Percentiles rank a stretch among this genome's conserved stretches.
Evolutionary conservation across 2,797 vertebrate genomes (phyloP).

Genomic region (Crenuchus spilurus): DNA sequence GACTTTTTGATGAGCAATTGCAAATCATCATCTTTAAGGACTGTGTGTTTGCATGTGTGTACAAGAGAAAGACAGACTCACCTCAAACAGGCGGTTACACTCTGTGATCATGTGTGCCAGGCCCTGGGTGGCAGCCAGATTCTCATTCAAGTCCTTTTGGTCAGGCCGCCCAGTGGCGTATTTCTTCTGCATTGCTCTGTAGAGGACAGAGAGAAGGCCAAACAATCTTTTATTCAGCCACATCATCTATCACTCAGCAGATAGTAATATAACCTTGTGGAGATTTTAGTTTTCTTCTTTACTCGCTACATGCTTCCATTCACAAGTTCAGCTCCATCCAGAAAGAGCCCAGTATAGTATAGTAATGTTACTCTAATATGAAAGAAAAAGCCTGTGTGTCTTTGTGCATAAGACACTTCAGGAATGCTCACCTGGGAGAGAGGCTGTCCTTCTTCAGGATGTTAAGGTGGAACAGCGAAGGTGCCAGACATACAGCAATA

Average conservation of each 20-base stretch:
- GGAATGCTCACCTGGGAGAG: constrained; percentile 81
- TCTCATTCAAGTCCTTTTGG: constrained; percentile 98
- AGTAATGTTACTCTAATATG: background rate
- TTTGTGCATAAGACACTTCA: background rate
- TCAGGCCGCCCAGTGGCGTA: constrained; percentile 95
- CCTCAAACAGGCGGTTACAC: constrained; percentile 95
- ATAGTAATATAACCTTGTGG: background rate
- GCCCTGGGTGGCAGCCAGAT: constrained; percentile 93
- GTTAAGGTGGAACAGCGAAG: constrained; percentile 97
- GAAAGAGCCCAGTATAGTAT: background rate
- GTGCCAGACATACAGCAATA: constrained; percentile 95
- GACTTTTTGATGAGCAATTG: too few relatives aligned
- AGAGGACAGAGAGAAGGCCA: constrained; percentile 19
- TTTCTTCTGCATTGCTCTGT: constrained; percentile 95
- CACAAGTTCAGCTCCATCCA: background rate
- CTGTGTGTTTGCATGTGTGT: background rate
- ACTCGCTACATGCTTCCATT: background rate
- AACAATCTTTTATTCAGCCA: background rate
- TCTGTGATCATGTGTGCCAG: constrained; percentile 97
- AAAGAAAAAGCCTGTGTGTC: background rate
- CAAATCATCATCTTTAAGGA: background rate
- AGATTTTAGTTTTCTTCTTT: background rate
- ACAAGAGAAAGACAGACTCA: constrained; percentile 68
- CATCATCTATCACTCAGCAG: background rate
- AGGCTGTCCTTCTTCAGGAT: constrained; percentile 92